These are phyloP conservation scores for Melospiza georgiana DNA, from an alignment of 2,113 vertebrate genomes.

Conservation along the genomic window DNA sequence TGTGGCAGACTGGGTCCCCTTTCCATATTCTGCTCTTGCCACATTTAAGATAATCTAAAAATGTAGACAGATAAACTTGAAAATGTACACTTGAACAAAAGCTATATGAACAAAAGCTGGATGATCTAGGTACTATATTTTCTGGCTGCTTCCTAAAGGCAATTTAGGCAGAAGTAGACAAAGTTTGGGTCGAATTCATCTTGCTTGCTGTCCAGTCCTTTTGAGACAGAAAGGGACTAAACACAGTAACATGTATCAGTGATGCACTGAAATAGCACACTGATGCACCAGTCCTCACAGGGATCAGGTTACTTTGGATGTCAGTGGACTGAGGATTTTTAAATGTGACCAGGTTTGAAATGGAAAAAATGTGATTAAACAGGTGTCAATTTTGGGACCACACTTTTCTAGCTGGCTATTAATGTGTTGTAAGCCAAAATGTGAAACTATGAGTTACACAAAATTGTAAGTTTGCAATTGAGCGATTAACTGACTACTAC, in stretches of 20 bases:
- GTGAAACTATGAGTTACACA: neutral
- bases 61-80: neutral
- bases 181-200: neutral
- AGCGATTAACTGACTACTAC: neutral
- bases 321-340: neutral
- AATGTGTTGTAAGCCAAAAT: neutral
- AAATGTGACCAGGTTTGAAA: neutral
- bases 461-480: neutral
- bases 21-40: neutral
- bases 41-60: neutral
- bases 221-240: neutral
- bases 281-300: neutral
- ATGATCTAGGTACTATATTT: neutral
- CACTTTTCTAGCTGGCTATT: neutral
- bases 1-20: neutral
- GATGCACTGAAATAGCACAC: neutral
- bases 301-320: neutral
- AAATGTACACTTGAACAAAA: neutral
- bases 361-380: neutral
- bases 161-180: neutral
- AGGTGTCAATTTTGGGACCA: neutral
- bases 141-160: neutral
- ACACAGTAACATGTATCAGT: rapidly evolving
- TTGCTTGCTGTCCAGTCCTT: neutral
- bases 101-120: neutral